Evolutionary conservation across 2,888 invertebrate species (phyloP).

Genomic region (Odontomyia ornata): DNA sequence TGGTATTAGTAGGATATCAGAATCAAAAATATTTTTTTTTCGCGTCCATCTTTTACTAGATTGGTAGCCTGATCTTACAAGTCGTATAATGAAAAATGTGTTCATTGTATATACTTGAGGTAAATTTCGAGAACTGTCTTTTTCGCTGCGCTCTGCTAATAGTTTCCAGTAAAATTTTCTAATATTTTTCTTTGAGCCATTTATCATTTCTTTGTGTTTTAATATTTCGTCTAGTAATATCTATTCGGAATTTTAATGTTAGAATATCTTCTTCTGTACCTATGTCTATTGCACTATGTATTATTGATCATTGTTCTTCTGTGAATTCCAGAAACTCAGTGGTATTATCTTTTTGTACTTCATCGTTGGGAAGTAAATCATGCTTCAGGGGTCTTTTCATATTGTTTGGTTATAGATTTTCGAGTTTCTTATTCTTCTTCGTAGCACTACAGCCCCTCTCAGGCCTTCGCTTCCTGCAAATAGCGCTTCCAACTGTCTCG

Average conservation of each 20-base stretch:
- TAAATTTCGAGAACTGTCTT: constrained; percentile 15
- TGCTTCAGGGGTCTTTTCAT: constrained; percentile 9
- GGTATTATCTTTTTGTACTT: not conserved
- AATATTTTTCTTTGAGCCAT: constrained; percentile 13
- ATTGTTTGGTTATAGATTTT: no score
- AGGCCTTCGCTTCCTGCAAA: no score
- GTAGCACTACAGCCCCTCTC: no score
- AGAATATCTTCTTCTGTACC: not conserved
- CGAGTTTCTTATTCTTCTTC: no score
- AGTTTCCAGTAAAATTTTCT: constrained; percentile 17
- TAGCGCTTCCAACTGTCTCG: no score
- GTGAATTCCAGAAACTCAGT: not conserved
- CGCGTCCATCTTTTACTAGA: constrained; percentile 2
- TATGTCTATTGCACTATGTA: not conserved
- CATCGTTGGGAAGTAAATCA: not conserved
- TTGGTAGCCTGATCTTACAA: constrained; percentile 19
- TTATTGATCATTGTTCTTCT: not conserved
- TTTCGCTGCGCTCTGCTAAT: constrained; percentile 14
- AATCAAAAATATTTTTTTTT: constrained; percentile 1
- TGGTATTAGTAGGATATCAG: constrained; percentile 3
- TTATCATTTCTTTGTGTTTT: not conserved
- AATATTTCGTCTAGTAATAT: constrained; percentile 23
- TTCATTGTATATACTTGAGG: constrained; percentile 10
- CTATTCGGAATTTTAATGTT: constrained; percentile 4
- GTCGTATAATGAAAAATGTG: not conserved